A percentile compares a stretch with the other conserved stretches of the same genome.
Evolutionary conservation across 2,888 invertebrate genomes (phyloP).

Genomic region (Drosophila meridionalis): DNA sequence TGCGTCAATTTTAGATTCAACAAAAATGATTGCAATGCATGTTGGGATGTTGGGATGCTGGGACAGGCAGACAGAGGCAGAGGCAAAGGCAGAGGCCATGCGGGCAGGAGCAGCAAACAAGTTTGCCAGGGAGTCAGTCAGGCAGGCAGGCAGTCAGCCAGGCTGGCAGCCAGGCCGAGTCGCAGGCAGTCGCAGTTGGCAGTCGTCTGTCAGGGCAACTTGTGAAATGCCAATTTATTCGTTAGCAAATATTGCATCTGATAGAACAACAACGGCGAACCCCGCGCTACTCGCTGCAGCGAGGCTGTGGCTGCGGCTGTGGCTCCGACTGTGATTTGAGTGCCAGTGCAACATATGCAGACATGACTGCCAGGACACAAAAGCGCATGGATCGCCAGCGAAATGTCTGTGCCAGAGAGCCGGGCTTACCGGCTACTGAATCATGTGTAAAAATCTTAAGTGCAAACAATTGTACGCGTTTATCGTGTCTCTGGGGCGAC

Average conservation of each 20-base stretch:
- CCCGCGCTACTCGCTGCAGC: conserved; percentile 25
- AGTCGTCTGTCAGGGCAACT: conserved; percentile 77
- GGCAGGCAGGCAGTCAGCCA: conserved; percentile 17
- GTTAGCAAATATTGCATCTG: conserved; percentile 81
- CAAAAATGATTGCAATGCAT: conserved; percentile 81
- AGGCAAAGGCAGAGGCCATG: neutral
- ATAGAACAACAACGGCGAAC: conserved; percentile 66
- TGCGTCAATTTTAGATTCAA: conserved; percentile 81
- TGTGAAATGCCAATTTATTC: conserved; percentile 82
- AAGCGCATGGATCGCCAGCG: conserved; percentile 55
- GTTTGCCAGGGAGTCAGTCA: conserved; percentile 21
- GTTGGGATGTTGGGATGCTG: conserved; percentile 63
- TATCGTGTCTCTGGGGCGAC: conserved; percentile 83
- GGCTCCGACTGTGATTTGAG: conserved; percentile 60
- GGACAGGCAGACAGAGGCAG: conserved; percentile 6
- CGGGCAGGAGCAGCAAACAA: conserved; percentile 8
- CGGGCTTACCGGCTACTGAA: conserved; percentile 72
- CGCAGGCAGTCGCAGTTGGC: conserved; percentile 55
- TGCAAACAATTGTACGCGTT: conserved; percentile 85
- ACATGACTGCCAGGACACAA: conserved; percentile 79
- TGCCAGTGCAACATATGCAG: conserved; percentile 78
- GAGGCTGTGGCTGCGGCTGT: neutral
- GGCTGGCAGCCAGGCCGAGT: conserved; percentile 7
- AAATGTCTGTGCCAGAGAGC: conserved; percentile 35
- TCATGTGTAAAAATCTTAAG: conserved; percentile 86